These are phyloP conservation scores for Chascanopsetta lugubris DNA, from an alignment of 2,113 vertebrate genomes.

Conservation along the genomic window DNA sequence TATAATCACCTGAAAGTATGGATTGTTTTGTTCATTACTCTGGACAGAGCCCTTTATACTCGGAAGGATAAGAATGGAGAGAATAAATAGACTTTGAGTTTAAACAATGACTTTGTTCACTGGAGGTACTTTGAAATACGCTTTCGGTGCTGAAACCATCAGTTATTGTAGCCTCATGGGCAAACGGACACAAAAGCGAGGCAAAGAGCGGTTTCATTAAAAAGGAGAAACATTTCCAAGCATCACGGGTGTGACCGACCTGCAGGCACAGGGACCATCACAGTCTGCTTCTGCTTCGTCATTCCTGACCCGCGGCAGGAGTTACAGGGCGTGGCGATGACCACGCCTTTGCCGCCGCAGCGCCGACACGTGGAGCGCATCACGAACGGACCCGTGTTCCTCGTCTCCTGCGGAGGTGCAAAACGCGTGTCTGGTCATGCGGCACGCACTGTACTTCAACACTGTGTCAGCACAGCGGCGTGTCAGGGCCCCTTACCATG, in stretches of 20 bases:
- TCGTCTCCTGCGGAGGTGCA: constrained; percentile 87
- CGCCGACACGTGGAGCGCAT: constrained; percentile 96
- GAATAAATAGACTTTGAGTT: too few relatives aligned
- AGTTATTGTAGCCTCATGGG: too few relatives aligned
- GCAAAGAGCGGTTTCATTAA: too few relatives aligned
- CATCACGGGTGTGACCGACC: constrained; percentile 83
- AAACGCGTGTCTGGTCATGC: neutral
- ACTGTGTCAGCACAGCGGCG: rapidly evolving
- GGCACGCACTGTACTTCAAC: neutral
- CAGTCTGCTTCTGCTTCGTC: constrained; percentile 91
- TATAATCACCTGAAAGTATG: too few relatives aligned
- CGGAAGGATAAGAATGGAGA: too few relatives aligned
- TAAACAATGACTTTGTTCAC: too few relatives aligned
- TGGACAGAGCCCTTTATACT: too few relatives aligned
- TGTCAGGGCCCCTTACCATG: constrained; percentile 85
- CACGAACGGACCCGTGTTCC: constrained; percentile 96
- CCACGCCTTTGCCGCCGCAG: constrained; percentile 88
- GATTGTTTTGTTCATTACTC: too few relatives aligned
- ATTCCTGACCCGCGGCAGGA: constrained; percentile 89
- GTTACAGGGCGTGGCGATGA: constrained; percentile 86
- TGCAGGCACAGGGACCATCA: constrained; percentile 94
- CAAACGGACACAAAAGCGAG: too few relatives aligned
- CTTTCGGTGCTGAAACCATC: too few relatives aligned
- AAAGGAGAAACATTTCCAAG: too few relatives aligned
- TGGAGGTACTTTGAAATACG: too few relatives aligned